phyloP scores from a whole-genome alignment of 2,113 vertebrate genomes.

The Brevimyrus niger region DNA sequence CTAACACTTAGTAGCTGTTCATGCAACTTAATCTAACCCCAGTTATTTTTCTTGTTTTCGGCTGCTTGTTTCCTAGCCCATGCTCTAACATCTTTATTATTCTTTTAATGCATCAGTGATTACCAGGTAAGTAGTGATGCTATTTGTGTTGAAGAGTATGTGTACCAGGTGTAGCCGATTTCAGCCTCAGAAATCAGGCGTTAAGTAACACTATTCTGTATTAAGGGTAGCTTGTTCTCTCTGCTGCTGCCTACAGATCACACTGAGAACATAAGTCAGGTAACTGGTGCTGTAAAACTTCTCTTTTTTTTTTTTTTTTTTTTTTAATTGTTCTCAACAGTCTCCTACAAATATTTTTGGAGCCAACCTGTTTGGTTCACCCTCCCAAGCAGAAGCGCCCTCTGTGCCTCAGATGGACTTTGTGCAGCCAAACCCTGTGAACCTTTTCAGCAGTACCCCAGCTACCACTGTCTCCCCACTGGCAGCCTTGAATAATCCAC shows the following conservation, averaged over 20 bases:
- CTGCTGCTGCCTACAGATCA: background rate
- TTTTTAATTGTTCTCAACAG: constrained; percentile 44
- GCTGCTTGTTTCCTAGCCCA: background rate
- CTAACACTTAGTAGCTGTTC: background rate
- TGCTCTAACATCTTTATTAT: background rate
- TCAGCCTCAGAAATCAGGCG: background rate
- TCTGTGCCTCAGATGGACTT: constrained; percentile 32
- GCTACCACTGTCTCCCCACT: constrained; percentile 27
- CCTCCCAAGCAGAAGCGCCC: constrained; percentile 35
- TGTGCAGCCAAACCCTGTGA: constrained; percentile 39
- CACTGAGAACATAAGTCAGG: background rate
- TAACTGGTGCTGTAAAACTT: background rate
- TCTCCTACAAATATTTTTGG: constrained; percentile 65
- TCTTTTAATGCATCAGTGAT: constrained; percentile 44
- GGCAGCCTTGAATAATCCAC: background rate
- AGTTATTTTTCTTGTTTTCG: background rate
- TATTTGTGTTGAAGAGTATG: background rate
- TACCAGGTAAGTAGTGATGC: constrained; percentile 36
- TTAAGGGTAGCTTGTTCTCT: constrained; percentile 22
- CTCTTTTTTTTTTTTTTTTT: background rate
- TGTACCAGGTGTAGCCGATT: background rate
- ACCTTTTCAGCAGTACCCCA: constrained; percentile 63
- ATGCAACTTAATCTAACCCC: background rate
- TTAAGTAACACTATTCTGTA: background rate
- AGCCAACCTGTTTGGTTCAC: constrained; percentile 62